A percentile compares a stretch with the other conserved stretches of the same genome.
These are phyloP conservation scores for Rhizomys pruinosus DNA, from an alignment of 2,113 vertebrate species.

Conservation along the genomic window DNA sequence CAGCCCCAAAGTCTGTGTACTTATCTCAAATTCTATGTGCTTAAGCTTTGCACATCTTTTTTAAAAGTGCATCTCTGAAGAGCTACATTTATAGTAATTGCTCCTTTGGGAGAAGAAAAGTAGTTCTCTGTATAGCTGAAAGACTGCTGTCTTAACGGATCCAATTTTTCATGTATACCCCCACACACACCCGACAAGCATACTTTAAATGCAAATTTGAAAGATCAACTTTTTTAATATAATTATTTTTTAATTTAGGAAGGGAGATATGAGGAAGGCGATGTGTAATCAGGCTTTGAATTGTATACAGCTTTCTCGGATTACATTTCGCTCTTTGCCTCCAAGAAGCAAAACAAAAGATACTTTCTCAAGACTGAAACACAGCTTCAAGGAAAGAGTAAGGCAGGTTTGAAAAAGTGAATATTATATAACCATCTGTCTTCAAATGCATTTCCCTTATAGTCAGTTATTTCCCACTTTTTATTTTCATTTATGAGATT, in stretches of 20 bases:
- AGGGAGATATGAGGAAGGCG: background rate
- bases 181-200: background rate
- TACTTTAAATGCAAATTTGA: slow-evolving; percentile 39
- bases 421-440: slow-evolving; percentile 26
- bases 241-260: slow-evolving; percentile 13
- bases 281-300: background rate
- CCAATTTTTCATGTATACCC: background rate
- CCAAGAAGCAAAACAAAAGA: slow-evolving; percentile 4
- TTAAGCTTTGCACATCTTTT: background rate
- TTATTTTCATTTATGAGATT: slow-evolving; percentile 62
- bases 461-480: slow-evolving; percentile 39
- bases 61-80: background rate
- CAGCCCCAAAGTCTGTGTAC: background rate
- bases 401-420: background rate
- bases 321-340: slow-evolving; percentile 33
- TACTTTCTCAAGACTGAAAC: background rate
- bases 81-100: background rate
- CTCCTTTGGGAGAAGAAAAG: background rate
- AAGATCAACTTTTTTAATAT: slow-evolving; percentile 11
- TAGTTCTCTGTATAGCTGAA: background rate
- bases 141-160: slow-evolving; percentile 37
- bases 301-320: background rate
- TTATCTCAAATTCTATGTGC: background rate
- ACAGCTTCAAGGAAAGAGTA: slow-evolving; percentile 55
- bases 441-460: slow-evolving; percentile 40